Evolutionary conservation across 1,140 invertebrate species (phyloP), one percentile per base, ranked within the genome.

Genomic region (Schlechtendalia chinensis): DNA sequence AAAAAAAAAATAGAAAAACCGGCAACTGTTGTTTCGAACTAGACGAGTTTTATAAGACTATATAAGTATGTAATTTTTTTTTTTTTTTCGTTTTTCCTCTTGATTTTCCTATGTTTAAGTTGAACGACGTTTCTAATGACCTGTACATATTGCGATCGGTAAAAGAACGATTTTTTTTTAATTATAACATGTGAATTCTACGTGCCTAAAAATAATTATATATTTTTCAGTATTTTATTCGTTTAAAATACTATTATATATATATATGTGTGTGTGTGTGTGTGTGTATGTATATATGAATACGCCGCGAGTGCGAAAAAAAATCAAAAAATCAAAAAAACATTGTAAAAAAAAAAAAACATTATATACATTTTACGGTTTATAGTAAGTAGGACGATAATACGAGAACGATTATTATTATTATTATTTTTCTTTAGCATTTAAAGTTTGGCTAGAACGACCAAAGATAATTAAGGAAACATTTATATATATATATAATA

Each of bases 161-260:
- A 16, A 22, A 2, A 67, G 39, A 19, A 19, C 39, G 39, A 39
- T 65, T 1, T 69, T 22, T 11, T 39, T 22, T 67, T 71, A 50
- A 24, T 54, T 17, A 74, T 29, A 29, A n/a, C 39, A 77, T 79
- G 75, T 79, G 75, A 79, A 79, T 79, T 79, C 75, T 63, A 47
- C 58, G 75, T 79, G 75, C 75, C 75, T 79, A 79, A 61, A 79
- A 61, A 79, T 79, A 63, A 58, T 77, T 77, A 77, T 58, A 77
- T 58, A 77, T 79, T 79, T 79, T 61, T 79, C 75, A 79, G 75
- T 79, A 79, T 79, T 79, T 59, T 77, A 77, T 77, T 77, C 24
- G 27, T 59, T 77, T 77, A 39, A 77, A 14, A n/a, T 67, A 67
- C 5, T 45, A n/a, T 58, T 24, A 12, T 45, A 45, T 10, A 10